Evolutionary conservation across 2,797 vertebrate genomes (phyloP).

Genomic region (Enteromius trimaculatus): DNA sequence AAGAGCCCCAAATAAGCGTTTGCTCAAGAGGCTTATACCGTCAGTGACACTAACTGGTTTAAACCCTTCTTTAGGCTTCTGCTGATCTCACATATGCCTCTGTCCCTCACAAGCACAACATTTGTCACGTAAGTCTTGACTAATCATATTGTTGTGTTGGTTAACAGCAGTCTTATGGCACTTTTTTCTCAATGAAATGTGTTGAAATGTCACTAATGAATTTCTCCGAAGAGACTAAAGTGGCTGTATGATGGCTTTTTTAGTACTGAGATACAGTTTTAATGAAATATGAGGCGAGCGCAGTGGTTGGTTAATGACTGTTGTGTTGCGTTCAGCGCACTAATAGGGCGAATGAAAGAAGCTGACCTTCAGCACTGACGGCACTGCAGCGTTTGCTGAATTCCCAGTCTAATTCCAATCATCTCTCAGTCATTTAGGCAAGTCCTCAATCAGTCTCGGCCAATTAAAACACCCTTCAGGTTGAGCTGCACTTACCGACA

Average conservation of each 20-base stretch:
- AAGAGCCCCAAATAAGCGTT: not conserved
- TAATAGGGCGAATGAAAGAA: constrained; percentile 18
- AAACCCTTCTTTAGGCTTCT: not conserved
- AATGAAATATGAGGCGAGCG: not conserved
- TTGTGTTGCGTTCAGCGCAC: not conserved
- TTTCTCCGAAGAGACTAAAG: not conserved
- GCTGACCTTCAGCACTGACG: constrained; percentile 45
- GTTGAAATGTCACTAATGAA: not conserved
- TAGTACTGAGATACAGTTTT: not conserved
- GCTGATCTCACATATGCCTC: not conserved
- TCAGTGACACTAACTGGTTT: not conserved
- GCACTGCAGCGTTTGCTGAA: constrained; percentile 12
- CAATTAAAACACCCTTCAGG: constrained; percentile 45
- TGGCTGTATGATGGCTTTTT: not conserved
- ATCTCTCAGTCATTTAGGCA: constrained; percentile 13
- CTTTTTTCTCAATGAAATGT: not conserved
- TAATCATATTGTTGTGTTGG: not conserved
- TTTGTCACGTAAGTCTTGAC: not conserved
- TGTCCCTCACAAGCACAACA: not conserved
- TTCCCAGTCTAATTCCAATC: constrained; percentile 32
- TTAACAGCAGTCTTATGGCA: not conserved
- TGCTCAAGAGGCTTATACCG: not conserved
- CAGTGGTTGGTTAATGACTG: constrained; percentile 4
- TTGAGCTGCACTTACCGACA: constrained; percentile 7
- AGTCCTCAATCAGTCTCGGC: constrained; percentile 32